Percentiles rank a stretch among this genome's conserved stretches.
Evolutionary conservation across 2,888 invertebrate genomes (phyloP).

Genomic region (Trichogramma evanescens): DNA sequence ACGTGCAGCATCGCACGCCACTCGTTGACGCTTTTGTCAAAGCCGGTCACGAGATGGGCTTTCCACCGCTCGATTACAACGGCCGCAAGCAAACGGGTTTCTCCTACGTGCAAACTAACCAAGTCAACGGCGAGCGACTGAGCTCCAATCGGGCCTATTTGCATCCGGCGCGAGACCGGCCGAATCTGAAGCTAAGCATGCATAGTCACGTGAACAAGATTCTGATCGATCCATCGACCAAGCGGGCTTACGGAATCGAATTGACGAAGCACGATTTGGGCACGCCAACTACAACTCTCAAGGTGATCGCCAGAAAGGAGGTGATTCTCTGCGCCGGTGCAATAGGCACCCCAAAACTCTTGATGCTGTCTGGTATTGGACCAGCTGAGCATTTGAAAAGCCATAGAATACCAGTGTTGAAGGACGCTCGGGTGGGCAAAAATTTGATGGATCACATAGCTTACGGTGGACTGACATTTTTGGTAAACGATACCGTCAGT

Average conservation of each 20-base stretch:
- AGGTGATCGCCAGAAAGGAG: slow-evolving; percentile 67
- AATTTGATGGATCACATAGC: slow-evolving; percentile 57
- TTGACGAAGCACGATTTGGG: slow-evolving; percentile 51
- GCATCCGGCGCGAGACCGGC: slow-evolving; percentile 53
- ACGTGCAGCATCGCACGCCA: slow-evolving; percentile 51
- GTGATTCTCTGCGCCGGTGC: slow-evolving; percentile 81
- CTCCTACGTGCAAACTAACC: slow-evolving; percentile 58
- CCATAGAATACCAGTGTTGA: not conserved
- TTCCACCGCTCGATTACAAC: slow-evolving; percentile 63
- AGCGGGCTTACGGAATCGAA: slow-evolving; percentile 57
- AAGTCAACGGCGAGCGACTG: slow-evolving; percentile 54
- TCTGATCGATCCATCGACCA: slow-evolving; percentile 53
- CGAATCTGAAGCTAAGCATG: slow-evolving; percentile 61
- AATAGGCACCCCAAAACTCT: slow-evolving; percentile 80
- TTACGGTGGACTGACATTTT: not conserved
- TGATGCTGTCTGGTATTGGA: slow-evolving; percentile 74
- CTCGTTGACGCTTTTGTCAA: slow-evolving; percentile 59
- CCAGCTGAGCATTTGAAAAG: slow-evolving; percentile 59
- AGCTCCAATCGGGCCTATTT: slow-evolving; percentile 57
- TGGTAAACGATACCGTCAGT: not conserved
- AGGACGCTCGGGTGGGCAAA: slow-evolving; percentile 54
- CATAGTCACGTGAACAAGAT: slow-evolving; percentile 58
- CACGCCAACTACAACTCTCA: slow-evolving; percentile 46
- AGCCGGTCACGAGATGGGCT: slow-evolving; percentile 56
- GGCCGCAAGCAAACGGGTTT: slow-evolving; percentile 59